A percentile compares a stretch with the other conserved stretches of the same genome.
phyloP scores from a whole-genome alignment of 2,113 vertebrate species.

The Stegastes partitus region DNA sequence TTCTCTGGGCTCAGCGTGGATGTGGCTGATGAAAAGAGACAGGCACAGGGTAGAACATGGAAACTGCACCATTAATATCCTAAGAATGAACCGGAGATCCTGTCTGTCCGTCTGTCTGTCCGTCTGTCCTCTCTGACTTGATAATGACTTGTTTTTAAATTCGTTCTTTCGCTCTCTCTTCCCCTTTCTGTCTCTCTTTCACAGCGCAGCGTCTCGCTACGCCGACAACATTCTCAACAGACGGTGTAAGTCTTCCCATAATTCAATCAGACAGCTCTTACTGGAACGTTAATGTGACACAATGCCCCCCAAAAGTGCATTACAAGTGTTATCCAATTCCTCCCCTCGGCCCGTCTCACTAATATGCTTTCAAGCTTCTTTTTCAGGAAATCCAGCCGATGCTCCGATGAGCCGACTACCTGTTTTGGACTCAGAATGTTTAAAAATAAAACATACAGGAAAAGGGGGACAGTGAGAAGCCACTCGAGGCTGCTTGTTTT shows the following conservation, averaged over 20 bases:
- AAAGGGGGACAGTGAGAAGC: neutral
- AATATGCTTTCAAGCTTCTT: conserved; percentile 26
- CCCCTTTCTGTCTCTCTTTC: conserved; percentile 19
- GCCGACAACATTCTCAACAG: conserved; percentile 43
- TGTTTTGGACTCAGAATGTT: neutral
- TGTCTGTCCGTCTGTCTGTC: neutral
- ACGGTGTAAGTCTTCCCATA: conserved; percentile 34
- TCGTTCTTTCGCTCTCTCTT: conserved; percentile 31
- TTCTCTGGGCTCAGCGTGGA: neutral
- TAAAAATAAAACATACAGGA: neutral
- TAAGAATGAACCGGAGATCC: conserved; percentile 36
- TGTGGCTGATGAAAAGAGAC: conserved; percentile 27
- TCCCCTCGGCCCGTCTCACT: conserved; percentile 19
- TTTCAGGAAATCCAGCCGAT: conserved; percentile 10
- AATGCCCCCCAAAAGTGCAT: conserved; percentile 41
- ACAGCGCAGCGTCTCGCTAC: neutral
- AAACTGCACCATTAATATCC: conserved; percentile 40
- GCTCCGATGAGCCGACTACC: neutral
- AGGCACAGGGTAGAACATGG: conserved; percentile 10
- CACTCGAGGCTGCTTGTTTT: neutral
- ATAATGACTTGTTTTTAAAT: conserved; percentile 53
- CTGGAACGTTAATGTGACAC: conserved; percentile 42
- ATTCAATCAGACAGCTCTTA: conserved; percentile 71
- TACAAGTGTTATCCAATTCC: conserved; percentile 51
- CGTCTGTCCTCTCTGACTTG: neutral